These are phyloP conservation scores for Apotomis betuletana DNA, from an alignment of 2,888 invertebrate species.

Conservation along the genomic window DNA sequence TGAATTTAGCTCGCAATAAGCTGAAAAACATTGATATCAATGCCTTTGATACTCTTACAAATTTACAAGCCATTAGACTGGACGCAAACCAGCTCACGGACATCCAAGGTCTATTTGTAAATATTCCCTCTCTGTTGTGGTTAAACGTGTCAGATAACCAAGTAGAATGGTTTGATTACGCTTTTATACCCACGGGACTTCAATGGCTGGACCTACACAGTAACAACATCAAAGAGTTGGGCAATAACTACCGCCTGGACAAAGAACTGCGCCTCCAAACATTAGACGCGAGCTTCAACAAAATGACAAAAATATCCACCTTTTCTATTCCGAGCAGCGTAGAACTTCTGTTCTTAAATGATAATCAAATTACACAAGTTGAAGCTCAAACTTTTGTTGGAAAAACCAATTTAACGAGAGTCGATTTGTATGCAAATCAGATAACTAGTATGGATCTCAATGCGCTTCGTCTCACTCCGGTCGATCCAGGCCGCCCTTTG, in stretches of 20 bases:
- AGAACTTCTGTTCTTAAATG: conserved; percentile 93
- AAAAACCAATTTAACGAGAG: conserved; percentile 94
- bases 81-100: conserved; percentile 93
- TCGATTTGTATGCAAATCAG: conserved; percentile 96
- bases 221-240: conserved; percentile 91
- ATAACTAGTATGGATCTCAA: conserved; percentile 95
- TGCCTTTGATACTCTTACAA: conserved; percentile 90
- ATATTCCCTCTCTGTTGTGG: conserved; percentile 93
- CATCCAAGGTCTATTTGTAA: conserved; percentile 92
- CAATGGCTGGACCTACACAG: conserved; percentile 96
- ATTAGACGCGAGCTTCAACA: conserved; percentile 95
- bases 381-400: conserved; percentile 95
- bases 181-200: conserved; percentile 90
- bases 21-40: conserved; percentile 90
- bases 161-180: conserved; percentile 94
- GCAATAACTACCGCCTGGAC: conserved; percentile 88
- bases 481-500: conserved; percentile 88
- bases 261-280: conserved; percentile 90
- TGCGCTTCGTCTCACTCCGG: conserved; percentile 91
- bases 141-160: conserved; percentile 96
- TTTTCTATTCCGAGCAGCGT: conserved; percentile 92
- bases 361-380: conserved; percentile 93
- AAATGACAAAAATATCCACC: conserved; percentile 89
- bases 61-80: conserved; percentile 92
- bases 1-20: conserved; percentile 94